phyloP scores from a whole-genome alignment of 2,113 vertebrate species.

The Mystacornis crossleyi region DNA sequence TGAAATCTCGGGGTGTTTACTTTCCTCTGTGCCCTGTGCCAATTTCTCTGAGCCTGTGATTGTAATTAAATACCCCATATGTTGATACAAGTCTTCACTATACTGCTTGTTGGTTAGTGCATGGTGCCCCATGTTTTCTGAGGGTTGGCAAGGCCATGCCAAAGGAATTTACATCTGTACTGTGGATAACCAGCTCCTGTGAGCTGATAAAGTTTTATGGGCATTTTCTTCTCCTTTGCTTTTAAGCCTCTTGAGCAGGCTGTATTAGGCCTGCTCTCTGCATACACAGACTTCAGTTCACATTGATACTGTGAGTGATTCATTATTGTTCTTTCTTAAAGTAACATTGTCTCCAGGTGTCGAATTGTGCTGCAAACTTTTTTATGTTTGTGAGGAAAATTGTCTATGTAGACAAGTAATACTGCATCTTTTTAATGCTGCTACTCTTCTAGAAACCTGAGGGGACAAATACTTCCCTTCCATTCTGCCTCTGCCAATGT shows the following conservation, averaged over 20 bases:
- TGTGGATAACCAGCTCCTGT: neutral
- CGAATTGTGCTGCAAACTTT: neutral
- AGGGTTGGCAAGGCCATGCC: neutral
- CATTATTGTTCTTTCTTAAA: neutral
- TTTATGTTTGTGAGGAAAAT: neutral
- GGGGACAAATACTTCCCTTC: neutral
- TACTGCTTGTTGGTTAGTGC: neutral
- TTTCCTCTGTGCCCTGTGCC: neutral
- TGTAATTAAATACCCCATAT: neutral
- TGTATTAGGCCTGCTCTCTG: neutral
- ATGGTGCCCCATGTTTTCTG: neutral
- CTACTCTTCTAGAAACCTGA: neutral
- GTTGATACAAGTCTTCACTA: neutral
- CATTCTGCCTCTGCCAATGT: neutral
- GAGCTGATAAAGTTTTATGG: neutral
- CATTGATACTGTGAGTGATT: neutral
- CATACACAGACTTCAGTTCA: neutral
- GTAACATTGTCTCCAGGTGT: neutral
- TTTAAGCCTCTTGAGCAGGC: neutral
- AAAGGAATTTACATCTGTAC: neutral
- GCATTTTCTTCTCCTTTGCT: neutral
- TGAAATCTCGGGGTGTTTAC: neutral
- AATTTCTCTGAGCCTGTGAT: neutral
- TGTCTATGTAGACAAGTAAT: neutral
- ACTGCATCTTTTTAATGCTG: neutral